Percentiles rank a stretch among this genome's conserved stretches.
These are phyloP conservation scores for Furnarius figulus DNA, from an alignment of 2,113 vertebrate genomes.

Conservation along the genomic window DNA sequence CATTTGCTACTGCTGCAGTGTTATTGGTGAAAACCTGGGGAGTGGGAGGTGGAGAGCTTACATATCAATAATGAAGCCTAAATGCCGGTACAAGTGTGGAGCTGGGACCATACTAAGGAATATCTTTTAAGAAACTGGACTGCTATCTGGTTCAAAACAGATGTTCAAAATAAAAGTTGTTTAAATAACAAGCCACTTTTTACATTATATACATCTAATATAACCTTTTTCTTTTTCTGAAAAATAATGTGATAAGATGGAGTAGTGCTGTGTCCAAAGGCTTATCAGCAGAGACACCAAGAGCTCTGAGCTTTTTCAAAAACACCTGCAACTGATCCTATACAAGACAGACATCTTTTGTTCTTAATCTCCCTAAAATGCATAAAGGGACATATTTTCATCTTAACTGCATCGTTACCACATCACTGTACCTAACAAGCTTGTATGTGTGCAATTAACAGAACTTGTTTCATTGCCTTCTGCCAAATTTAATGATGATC, in stretches of 20 bases:
- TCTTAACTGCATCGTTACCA: background rate
- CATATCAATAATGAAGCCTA: background rate
- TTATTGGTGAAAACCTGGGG: background rate
- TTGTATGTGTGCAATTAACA: background rate
- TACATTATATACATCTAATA: background rate
- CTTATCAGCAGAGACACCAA: background rate
- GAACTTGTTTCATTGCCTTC: background rate
- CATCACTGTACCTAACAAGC: background rate
- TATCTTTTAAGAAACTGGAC: background rate
- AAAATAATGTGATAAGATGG: background rate
- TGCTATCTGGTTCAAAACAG: background rate
- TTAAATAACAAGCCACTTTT: background rate
- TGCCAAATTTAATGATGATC: constrained; percentile 23
- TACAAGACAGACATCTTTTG: background rate
- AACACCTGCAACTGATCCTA: background rate
- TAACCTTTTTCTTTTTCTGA: background rate
- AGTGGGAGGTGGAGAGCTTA: background rate
- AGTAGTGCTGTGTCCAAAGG: background rate
- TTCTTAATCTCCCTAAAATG: background rate
- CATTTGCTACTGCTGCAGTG: background rate
- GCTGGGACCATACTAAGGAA: background rate
- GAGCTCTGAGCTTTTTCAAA: background rate
- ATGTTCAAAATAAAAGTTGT: background rate
- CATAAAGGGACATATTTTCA: background rate
- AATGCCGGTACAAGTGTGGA: background rate